Conservation (phyloP, 2,797 vertebrate genomes). For the Craterocephalus amniculus region DNA sequence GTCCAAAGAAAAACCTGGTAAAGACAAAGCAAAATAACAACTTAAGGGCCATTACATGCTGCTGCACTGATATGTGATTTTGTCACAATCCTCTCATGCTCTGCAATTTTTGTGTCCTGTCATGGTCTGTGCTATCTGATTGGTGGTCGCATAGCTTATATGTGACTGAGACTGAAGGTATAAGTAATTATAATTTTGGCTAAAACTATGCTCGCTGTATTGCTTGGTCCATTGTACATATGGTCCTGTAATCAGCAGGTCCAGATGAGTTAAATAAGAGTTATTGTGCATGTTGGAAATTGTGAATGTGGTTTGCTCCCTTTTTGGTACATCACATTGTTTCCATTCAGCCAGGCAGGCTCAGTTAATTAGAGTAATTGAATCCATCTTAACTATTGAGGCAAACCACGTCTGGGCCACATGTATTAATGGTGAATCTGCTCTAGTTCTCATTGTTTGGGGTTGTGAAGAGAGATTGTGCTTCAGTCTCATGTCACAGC, state of each 20-base stretch:
- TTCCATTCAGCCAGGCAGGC: constrained; percentile 55
- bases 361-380: constrained; percentile 63
- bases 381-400: constrained; percentile 58
- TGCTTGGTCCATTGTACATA: constrained; percentile 38
- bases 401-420: constrained; percentile 57
- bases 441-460: constrained; percentile 51
- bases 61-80: constrained; percentile 57
- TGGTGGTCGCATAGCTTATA: constrained; percentile 18
- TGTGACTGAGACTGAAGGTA: constrained; percentile 71
- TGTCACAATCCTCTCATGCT: constrained; percentile 44
- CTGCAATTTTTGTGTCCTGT: constrained; percentile 57
- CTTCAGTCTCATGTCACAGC: constrained; percentile 77
- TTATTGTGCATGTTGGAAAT: constrained; percentile 42
- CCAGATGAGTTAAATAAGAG: constrained; percentile 28
- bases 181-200: constrained; percentile 29
- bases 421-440: constrained; percentile 51
- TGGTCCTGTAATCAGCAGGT: constrained; percentile 30
- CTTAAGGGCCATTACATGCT: constrained; percentile 49
- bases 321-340: constrained; percentile 54
- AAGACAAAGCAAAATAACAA: constrained; percentile 69
- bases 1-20: constrained; percentile 76
- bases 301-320: constrained; percentile 46
- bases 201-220: constrained; percentile 15
- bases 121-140: constrained; percentile 45
- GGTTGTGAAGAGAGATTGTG: constrained; percentile 55